Conservation (phyloP, 2,888 invertebrate genomes). For the Macrosiphum euphorbiae region DNA sequence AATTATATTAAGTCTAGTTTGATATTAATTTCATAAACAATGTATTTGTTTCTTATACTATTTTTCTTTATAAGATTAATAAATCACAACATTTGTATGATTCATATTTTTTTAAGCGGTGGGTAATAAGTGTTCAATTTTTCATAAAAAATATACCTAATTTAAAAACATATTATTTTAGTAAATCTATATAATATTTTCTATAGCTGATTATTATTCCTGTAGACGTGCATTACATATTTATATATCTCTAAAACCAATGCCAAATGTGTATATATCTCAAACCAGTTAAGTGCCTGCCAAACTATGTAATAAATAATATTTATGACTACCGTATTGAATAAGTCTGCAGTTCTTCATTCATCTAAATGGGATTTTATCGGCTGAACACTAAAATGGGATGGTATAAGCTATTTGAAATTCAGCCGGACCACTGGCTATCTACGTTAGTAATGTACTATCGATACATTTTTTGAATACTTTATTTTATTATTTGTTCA, state of each 20-base stretch:
- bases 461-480: conserved; percentile 4
- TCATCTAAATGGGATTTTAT: conserved; percentile 51
- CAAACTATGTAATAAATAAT: conserved; percentile 58
- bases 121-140: neutral
- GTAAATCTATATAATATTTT: conserved; percentile 3
- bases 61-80: neutral
- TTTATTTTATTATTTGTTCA: neutral
- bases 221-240: conserved; percentile 20
- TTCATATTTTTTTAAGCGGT: neutral
- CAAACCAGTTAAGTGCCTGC: conserved; percentile 53
- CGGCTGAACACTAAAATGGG: conserved; percentile 30
- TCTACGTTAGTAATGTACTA: neutral
- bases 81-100: neutral
- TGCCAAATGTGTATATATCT: conserved; percentile 54
- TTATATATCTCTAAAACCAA: conserved; percentile 38
- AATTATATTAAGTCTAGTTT: neutral
- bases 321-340: conserved; percentile 57
- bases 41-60: neutral
- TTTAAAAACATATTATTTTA: neutral
- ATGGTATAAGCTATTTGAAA: conserved; percentile 7
- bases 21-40: neutral
- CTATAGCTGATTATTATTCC: conserved; percentile 27
- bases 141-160: neutral
- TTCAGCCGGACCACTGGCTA: conserved; percentile 36
- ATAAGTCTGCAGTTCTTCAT: conserved; percentile 54